Conservation (phyloP, 2,113 vertebrate species). For the Sula dactylatra region DNA sequence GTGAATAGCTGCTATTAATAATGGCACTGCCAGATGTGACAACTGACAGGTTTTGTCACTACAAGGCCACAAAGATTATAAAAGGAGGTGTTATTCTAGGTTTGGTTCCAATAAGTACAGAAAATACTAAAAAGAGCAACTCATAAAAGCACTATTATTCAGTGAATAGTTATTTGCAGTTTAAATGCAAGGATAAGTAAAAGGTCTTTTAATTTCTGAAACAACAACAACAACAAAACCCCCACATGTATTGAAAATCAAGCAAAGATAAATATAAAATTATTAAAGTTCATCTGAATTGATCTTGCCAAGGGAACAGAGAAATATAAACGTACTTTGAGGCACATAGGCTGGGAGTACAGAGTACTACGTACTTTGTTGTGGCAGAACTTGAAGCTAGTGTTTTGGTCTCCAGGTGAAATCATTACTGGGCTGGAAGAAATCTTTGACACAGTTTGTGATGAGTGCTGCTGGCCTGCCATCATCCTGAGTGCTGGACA, state of each 20-base stretch:
- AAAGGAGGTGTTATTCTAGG: neutral
- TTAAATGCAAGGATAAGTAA: neutral
- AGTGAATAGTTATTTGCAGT: neutral
- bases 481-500: neutral
- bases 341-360: neutral
- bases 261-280: neutral
- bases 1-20: neutral
- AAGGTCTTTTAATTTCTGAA: neutral
- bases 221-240: neutral
- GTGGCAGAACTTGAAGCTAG: neutral
- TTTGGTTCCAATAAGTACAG: neutral
- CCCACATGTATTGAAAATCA: neutral
- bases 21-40: neutral
- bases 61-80: neutral
- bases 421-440: neutral
- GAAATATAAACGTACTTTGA: neutral
- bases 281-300: neutral
- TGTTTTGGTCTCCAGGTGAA: neutral
- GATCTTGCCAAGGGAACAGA: neutral
- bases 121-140: neutral
- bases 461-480: neutral
- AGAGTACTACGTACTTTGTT: fast-evolving
- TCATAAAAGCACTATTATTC: neutral
- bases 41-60: conserved; percentile 16
- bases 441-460: neutral